Evolutionary conservation across 35 echinoderm and acorn worm genomes (phyloP).

Genomic region (Chiridota heheva): DNA sequence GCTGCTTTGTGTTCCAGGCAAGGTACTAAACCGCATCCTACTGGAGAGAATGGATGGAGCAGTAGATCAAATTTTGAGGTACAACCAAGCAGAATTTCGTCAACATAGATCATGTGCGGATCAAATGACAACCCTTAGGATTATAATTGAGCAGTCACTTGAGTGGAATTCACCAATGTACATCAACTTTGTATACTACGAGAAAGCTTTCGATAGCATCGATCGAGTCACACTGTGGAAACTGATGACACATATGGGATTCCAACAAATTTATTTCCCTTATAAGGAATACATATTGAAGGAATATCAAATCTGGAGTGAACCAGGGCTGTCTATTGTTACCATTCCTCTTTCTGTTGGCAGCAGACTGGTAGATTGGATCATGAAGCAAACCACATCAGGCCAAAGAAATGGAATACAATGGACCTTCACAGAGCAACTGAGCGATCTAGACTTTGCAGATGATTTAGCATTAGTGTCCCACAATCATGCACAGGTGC

Average conservation of each 20-base stretch:
- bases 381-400: not conserved
- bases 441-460: conserved; percentile 10
- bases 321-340: not conserved
- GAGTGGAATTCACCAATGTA: conserved; percentile 18
- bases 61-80: too few species aligned
- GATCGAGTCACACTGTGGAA: conserved; percentile 31
- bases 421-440: not conserved
- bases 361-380: not conserved
- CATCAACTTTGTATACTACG: conserved; percentile 50
- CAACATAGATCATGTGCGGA: conserved; percentile 26
- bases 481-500: not conserved
- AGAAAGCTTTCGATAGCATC: conserved; percentile 51
- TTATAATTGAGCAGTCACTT: conserved; percentile 46
- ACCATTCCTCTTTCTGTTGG: not conserved
- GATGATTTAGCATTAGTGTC: conserved; percentile 11
- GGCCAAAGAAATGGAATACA: not conserved
- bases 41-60: too few species aligned
- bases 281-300: not conserved
- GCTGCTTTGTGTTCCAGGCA: too few species aligned
- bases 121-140: conserved; percentile 42
- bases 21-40: too few species aligned
- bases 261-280: conserved; percentile 4
- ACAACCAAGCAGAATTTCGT: conserved; percentile 40
- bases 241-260: conserved; percentile 36
- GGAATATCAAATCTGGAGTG: not conserved